Conservation (phyloP, 2,797 vertebrate species). For the Myiotriccus ornatus region DNA sequence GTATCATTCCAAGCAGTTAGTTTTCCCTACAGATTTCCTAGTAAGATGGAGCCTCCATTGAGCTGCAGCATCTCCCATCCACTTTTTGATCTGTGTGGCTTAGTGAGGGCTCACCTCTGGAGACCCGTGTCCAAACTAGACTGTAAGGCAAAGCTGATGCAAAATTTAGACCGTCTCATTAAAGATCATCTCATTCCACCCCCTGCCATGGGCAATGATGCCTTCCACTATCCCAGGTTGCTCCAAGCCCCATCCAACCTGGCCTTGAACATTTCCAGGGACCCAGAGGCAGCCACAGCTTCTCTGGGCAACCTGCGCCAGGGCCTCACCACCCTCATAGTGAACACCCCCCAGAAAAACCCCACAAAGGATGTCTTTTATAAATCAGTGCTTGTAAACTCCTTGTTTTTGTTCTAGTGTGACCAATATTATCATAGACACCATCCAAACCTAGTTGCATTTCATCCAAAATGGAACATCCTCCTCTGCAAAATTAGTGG, state of each 20-base stretch:
- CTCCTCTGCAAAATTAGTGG: not conserved
- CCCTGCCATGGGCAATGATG: not conserved
- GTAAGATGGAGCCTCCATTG: not conserved
- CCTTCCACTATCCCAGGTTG: fast-evolving
- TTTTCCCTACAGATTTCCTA: not conserved
- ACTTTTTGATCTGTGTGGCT: not conserved
- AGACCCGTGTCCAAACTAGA: not conserved
- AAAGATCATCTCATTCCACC: not conserved
- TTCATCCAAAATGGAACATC: not conserved
- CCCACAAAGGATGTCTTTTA: not conserved
- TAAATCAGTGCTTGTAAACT: not conserved
- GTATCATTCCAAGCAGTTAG: not conserved
- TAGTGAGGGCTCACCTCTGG: not conserved
- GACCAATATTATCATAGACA: not conserved
- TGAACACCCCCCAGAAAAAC: not conserved
- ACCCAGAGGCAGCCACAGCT: not conserved
- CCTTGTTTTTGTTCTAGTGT: not conserved
- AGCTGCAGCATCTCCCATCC: not conserved
- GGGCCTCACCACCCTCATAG: fast-evolving
- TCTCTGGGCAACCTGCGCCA: fast-evolving
- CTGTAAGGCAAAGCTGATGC: not conserved
- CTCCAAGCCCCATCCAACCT: fast-evolving
- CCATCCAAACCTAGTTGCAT: not conserved
- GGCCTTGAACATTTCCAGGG: not conserved
- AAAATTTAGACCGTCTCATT: not conserved